Base-by-base conservation (phyloP, 2,113 vertebrate genomes). In the Acinonyx jubatus region DNA sequence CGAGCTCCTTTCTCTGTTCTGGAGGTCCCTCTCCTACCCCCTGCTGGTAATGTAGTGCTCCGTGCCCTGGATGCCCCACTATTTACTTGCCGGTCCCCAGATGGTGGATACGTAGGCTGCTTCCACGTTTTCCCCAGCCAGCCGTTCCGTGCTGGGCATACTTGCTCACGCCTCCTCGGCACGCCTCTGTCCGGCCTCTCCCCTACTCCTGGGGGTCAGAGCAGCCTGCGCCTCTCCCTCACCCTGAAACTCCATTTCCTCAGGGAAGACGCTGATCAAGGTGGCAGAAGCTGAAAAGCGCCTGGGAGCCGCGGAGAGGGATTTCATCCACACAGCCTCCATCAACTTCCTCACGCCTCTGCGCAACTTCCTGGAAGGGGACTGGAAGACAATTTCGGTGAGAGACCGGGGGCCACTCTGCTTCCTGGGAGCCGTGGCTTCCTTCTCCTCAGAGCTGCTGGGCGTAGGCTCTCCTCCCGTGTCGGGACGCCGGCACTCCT, bases 351-450 rank as follows among this genome's bases (percentile, higher is more conserved):
- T 99, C 93, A 99, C 99, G 0, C 99, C 99, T 0, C 98, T 99
- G 87, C 99, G 99, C 80, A 99, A 99, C 99, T 99, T 99, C 98
- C 98, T 99, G 98, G 99, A 99, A 78, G 99, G 99, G 68, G 99
- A 99, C n/a, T 99, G 99, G 99, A 99, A 99, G 98, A 99, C 99
- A 1, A 99, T 99, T 73, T 99, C 99, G 33, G 99, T 99, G 94
- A 99, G 99, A 98, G 0, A 3, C 57, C 91, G 57, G 31, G 38
- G 83, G 45, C 94, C 7, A 0, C 8, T 0, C 52, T 12, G 55
- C 83, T 11, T 41, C 33, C 80, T 66, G 66, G 31, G 23, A 5
- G 14, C 57, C 48, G 2, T 19, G 55, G 65, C 36, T 2, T n/a
- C 82, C 57, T 19, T 7, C 41, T 41, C 23, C 83, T 36, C 23